These are phyloP conservation scores for Antheraea mylitta DNA, from an alignment of 1,140 invertebrate species.

Conservation along the genomic window DNA sequence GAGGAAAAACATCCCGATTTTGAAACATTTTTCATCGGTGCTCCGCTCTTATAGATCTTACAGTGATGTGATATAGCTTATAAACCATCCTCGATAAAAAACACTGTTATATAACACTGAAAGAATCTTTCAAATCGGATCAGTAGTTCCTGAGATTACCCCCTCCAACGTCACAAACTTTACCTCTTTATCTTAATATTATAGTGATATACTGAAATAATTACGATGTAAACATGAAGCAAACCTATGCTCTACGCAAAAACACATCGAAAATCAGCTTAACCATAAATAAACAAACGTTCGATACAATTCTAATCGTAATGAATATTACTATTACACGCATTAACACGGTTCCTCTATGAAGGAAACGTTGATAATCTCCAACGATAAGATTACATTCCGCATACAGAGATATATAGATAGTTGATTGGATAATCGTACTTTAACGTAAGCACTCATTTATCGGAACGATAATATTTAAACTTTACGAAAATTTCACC, in stretches of 20 bases:
- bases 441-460: background rate
- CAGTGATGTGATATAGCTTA: too few species aligned
- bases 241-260: background rate
- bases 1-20: too few species aligned
- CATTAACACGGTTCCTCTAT: background rate
- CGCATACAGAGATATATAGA: background rate
- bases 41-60: too few species aligned
- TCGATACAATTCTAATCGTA: background rate
- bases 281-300: background rate
- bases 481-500: background rate
- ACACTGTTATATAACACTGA: too few species aligned
- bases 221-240: background rate
- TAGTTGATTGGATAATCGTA: slow-evolving; percentile 12
- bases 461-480: background rate
- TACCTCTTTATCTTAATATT: too few species aligned
- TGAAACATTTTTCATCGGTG: too few species aligned
- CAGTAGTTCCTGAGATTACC: too few species aligned
- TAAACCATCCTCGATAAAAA: too few species aligned
- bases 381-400: slow-evolving; percentile 6
- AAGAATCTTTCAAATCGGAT: too few species aligned
- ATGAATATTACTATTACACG: background rate
- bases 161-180: too few species aligned
- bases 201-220: too few species aligned
- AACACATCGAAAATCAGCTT: background rate
- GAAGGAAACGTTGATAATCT: slow-evolving; percentile 8